Conservation (phyloP, 1,140 invertebrate genomes). For the Oryctes rhinoceros region DNA sequence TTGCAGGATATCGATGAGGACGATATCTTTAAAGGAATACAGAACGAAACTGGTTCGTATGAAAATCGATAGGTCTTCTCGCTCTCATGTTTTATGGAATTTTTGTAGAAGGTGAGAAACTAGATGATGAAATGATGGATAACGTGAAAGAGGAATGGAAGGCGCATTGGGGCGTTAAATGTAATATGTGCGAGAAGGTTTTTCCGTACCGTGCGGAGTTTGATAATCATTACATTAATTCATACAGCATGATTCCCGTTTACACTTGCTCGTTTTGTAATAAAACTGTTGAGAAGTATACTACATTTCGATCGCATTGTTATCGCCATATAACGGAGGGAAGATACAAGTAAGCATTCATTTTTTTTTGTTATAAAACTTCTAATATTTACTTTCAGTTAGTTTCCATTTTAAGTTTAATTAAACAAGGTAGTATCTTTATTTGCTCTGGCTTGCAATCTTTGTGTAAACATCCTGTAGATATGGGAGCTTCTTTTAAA, state of each 20-base stretch:
- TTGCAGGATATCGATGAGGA: slow-evolving; percentile 50
- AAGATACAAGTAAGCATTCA: slow-evolving; percentile 55
- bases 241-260: slow-evolving; percentile 55
- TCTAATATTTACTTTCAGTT: slow-evolving; percentile 19
- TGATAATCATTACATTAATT: slow-evolving; percentile 56
- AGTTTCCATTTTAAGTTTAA: not conserved
- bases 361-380: slow-evolving; percentile 16
- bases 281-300: slow-evolving; percentile 59
- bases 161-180: slow-evolving; percentile 59
- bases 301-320: slow-evolving; percentile 60
- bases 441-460: no score
- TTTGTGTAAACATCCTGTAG: no score
- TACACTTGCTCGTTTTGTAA: slow-evolving; percentile 60
- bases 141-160: slow-evolving; percentile 57
- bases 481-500: no score
- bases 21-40: slow-evolving; percentile 55
- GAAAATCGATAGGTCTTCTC: not conserved
- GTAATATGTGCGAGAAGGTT: slow-evolving; percentile 56
- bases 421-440: no score
- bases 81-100: not conserved
- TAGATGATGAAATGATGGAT: slow-evolving; percentile 53
- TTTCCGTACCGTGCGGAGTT: slow-evolving; percentile 52
- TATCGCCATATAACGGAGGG: slow-evolving; percentile 60
- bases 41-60: slow-evolving; percentile 51
- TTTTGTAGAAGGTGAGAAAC: slow-evolving; percentile 51